Conservation (phyloP, 2,113 vertebrate species). For the Gopherus evgoodei region DNA sequence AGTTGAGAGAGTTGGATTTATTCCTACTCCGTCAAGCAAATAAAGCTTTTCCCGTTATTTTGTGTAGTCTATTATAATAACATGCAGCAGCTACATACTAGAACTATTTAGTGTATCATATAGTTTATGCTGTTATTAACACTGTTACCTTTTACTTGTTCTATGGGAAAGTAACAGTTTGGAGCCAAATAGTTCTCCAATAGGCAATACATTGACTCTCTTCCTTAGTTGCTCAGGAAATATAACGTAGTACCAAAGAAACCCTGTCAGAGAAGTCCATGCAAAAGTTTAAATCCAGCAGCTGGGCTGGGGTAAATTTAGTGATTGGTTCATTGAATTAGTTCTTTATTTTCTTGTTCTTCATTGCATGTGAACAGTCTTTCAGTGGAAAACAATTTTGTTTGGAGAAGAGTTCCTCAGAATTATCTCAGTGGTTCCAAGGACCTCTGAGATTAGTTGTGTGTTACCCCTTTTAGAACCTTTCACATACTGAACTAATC, state of each 20-base stretch:
- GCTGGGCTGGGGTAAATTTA: background rate
- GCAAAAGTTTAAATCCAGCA: conserved; percentile 6
- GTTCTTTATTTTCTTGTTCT: background rate
- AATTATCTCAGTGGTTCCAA: background rate
- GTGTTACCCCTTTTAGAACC: background rate
- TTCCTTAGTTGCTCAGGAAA: background rate
- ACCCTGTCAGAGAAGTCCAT: background rate
- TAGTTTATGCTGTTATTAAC: background rate
- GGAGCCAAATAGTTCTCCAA: background rate
- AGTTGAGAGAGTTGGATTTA: background rate
- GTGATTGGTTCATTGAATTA: background rate
- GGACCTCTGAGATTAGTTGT: background rate
- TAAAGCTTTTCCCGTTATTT: background rate
- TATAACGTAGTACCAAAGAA: background rate
- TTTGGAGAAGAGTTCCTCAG: background rate
- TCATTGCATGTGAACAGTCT: background rate
- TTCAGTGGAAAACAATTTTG: background rate
- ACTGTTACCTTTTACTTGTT: background rate
- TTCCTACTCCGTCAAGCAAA: background rate
- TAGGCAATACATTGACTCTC: background rate
- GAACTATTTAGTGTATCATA: background rate
- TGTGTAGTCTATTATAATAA: background rate
- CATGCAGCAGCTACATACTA: background rate
- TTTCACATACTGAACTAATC: background rate
- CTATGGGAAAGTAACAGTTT: background rate